Base-by-base conservation (phyloP, 2,888 invertebrate genomes). In the Drosophila siamana region DNA sequence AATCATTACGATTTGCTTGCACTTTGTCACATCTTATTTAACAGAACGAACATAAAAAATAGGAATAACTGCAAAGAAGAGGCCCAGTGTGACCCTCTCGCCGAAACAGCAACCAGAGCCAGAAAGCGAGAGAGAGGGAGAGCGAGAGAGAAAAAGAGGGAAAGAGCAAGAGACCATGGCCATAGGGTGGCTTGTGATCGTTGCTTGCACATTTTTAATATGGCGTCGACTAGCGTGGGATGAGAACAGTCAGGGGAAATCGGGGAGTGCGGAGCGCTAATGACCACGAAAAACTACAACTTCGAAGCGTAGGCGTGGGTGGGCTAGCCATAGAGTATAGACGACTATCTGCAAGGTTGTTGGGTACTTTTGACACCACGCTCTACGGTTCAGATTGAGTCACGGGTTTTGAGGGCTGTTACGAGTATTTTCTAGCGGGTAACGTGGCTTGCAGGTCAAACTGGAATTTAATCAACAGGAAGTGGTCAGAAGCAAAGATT, bases 21-120 rank as follows among this genome's bases (percentile, higher is more conserved):
- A 71, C 68, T 79, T 81, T 71, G 84, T 84, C 80, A 86, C 79
- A 86, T 77, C 73, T 79, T 84, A 85, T 86, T 86, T 74, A 85
- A 79, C 86, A 52, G 41, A 41, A 46, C 38, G 26, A 13, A 22
- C 15, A 40, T 11, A 38, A 13, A 52, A 28, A 43, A 24, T 64
- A 13, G 67, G 51, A 56, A 56, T 40, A 36, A 38, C 48, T 13
- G 16, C 30, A 30, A 11, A 38, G 52, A 65, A 70, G 74, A 67
- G 54, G 30, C 38, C 11, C 26, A 61, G 40, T 56, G 59, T 60
- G 74, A 75, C 75, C 74, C 69, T 65, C 62, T 57, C 47, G 59
- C 44, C 48, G 30, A 50, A 66, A 47, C 36, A 51, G 19, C 44
- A 40, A 47, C 30, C 47, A 33, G 33, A 36, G 5, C 36, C 26